These are phyloP conservation scores for Hystrix brachyura DNA, from an alignment of 2,113 vertebrate species.

Conservation along the genomic window DNA sequence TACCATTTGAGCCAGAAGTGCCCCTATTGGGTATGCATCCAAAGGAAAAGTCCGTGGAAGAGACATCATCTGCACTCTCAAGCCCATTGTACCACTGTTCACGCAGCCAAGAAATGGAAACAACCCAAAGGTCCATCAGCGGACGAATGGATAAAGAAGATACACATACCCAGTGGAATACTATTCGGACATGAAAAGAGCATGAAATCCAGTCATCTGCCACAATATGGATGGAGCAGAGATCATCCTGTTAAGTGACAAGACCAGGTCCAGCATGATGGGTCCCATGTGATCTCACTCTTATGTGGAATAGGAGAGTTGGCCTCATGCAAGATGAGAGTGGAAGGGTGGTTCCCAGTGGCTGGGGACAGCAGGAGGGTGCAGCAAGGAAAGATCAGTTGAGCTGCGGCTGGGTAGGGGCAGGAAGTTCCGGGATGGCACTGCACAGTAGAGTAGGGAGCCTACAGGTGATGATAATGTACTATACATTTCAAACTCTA, in stretches of 20 bases:
- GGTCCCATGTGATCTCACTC: no score
- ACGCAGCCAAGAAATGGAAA: background rate
- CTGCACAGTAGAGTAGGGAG: background rate
- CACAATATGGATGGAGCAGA: background rate
- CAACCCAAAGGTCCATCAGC: no score
- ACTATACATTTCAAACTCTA: background rate
- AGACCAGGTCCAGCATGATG: background rate
- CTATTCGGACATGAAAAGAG: background rate
- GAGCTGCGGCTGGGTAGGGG: background rate
- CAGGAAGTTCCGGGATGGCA: background rate
- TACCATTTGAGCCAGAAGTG: background rate
- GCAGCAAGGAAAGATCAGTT: no score
- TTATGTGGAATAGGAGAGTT: background rate
- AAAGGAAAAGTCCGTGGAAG: background rate
- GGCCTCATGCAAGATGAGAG: no score
- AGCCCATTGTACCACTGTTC: background rate
- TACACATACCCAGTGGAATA: background rate
- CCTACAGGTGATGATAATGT: background rate
- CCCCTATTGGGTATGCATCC: background rate
- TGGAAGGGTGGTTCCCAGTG: background rate
- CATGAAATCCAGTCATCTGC: background rate
- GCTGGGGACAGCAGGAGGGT: no score
- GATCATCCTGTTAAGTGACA: no score
- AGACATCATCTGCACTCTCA: background rate
- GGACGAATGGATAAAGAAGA: background rate